Conservation (phyloP, 1,140 invertebrate species). For the Drosophila yakuba region DNA sequence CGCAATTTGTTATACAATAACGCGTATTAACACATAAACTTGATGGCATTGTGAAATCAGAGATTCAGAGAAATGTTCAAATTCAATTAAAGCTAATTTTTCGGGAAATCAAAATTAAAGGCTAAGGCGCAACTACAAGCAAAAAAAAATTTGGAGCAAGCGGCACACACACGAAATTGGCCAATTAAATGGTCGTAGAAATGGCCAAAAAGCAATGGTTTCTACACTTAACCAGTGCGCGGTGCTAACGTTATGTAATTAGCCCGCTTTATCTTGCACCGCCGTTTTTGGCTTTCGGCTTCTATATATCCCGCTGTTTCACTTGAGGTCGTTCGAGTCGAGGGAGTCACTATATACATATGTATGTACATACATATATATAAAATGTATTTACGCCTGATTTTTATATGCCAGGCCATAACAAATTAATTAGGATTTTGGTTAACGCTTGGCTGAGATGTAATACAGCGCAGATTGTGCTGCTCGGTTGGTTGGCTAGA, state of each 20-base stretch:
- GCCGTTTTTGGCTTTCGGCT: slow-evolving; percentile 12
- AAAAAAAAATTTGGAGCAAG: slow-evolving; percentile 12
- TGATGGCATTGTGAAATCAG: background rate
- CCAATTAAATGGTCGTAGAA: slow-evolving; percentile 21
- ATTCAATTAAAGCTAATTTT: background rate
- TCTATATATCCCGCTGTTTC: slow-evolving; percentile 20
- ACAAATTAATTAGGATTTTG: slow-evolving; percentile 52
- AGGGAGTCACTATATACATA: slow-evolving; percentile 2
- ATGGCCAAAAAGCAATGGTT: slow-evolving; percentile 29
- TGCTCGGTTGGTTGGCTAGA: background rate
- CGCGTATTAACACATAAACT: too few species aligned
- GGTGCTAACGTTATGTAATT: slow-evolving; percentile 46
- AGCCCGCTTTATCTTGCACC: slow-evolving; percentile 20
- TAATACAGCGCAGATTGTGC: slow-evolving; percentile 7
- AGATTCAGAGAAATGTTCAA: background rate
- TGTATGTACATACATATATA: background rate
- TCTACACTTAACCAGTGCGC: slow-evolving; percentile 25
- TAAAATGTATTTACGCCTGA: background rate
- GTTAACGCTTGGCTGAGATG: slow-evolving; percentile 28
- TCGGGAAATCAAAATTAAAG: slow-evolving; percentile 4
- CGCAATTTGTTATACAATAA: background rate
- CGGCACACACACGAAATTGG: slow-evolving; percentile 15
- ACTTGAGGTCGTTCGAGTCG: slow-evolving; percentile 24
- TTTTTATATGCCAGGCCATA: slow-evolving; percentile 32
- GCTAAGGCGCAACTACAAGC: background rate